These are phyloP conservation scores for Malurus melanocephalus DNA, from an alignment of 2,113 vertebrate genomes.

Conservation along the genomic window DNA sequence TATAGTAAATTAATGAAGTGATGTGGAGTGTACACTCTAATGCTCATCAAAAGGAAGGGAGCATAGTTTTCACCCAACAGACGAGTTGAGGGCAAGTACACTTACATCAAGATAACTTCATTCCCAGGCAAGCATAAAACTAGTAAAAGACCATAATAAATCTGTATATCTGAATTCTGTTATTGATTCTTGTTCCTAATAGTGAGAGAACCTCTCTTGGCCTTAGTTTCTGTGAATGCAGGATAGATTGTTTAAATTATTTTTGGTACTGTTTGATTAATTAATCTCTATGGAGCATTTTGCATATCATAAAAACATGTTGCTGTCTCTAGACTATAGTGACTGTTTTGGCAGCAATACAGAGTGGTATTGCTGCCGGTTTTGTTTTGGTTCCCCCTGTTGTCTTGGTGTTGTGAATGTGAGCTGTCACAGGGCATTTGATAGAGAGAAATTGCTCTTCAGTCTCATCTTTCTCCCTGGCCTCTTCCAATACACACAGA, in stretches of 20 bases:
- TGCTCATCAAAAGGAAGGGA: neutral
- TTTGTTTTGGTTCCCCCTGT: neutral
- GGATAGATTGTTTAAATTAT: neutral
- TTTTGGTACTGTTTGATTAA: neutral
- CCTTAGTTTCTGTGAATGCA: neutral
- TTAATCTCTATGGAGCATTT: neutral
- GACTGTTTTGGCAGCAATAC: neutral
- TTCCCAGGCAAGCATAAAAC: neutral
- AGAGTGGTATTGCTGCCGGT: neutral
- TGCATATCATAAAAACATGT: neutral
- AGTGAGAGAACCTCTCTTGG: neutral
- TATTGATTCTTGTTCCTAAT: neutral
- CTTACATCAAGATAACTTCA: neutral
- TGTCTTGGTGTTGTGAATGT: neutral
- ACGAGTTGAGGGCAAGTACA: neutral
- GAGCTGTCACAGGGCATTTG: neutral
- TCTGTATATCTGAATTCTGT: neutral
- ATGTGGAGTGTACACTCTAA: neutral
- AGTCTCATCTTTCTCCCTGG: neutral
- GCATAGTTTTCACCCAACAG: neutral
- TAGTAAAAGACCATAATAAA: neutral
- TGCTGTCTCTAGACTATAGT: neutral
- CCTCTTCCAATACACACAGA: neutral
- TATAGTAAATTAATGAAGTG: neutral
- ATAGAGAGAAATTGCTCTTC: neutral